phyloP scores from a whole-genome alignment of 2,113 vertebrate genomes.

The Rostratula benghalensis region DNA sequence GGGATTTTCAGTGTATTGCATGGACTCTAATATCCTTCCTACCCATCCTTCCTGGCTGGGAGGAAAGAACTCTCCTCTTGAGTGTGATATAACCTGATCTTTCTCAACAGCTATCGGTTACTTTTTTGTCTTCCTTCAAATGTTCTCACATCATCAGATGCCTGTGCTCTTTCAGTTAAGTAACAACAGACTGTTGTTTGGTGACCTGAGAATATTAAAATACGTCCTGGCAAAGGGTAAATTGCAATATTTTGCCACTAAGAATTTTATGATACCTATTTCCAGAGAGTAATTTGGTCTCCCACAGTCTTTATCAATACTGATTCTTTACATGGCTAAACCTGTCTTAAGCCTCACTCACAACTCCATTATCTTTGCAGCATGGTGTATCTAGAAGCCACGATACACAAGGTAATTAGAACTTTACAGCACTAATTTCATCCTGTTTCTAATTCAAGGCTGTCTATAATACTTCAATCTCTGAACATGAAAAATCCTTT shows the following conservation, averaged over 20 bases:
- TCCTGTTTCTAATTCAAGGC: neutral
- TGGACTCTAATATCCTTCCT: neutral
- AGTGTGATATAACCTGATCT: neutral
- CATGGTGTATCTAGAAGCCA: neutral
- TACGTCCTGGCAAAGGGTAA: neutral
- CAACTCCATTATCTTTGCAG: neutral
- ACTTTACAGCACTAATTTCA: neutral
- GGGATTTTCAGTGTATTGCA: neutral
- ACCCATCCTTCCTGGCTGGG: neutral
- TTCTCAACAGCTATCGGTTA: neutral
- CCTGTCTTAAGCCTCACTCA: neutral
- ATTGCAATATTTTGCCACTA: neutral
- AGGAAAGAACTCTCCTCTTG: neutral
- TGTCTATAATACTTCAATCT: neutral
- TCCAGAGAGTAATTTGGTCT: neutral
- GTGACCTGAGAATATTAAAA: neutral
- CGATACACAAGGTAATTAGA: neutral
- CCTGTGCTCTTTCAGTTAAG: neutral
- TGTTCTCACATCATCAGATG: rapidly evolving
- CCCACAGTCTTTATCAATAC: neutral
- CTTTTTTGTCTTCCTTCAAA: neutral
- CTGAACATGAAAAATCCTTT: neutral
- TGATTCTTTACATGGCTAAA: neutral
- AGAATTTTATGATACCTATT: neutral
- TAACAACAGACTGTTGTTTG: neutral